Conservation (phyloP, 2,888 invertebrate species). For the Leptopilina drosophilae region DNA sequence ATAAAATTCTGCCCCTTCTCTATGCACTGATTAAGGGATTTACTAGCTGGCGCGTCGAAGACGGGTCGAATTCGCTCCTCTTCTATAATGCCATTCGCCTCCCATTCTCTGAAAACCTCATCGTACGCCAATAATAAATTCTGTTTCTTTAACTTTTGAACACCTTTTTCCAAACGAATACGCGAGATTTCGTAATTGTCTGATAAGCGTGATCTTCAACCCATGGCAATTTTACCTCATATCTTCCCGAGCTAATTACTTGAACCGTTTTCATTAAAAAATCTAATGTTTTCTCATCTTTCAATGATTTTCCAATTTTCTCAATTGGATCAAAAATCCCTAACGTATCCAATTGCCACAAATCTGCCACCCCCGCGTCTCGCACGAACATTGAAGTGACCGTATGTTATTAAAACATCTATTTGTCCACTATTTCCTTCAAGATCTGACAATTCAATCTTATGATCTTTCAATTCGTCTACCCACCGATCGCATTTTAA, state of each 20-base stretch:
- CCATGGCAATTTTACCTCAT: constrained; percentile 61
- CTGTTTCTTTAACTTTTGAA: constrained; percentile 55
- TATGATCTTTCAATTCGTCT: no score
- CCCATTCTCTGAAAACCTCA: constrained; percentile 65
- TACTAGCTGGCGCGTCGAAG: constrained; percentile 62
- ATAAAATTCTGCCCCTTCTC: constrained; percentile 56
- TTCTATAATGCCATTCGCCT: constrained; percentile 61
- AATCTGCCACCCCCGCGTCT: background rate
- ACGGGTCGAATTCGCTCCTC: constrained; percentile 59
- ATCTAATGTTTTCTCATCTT: background rate
- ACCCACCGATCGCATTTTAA: no score
- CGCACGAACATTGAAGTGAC: background rate
- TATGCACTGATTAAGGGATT: constrained; percentile 55
- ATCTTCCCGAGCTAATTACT: background rate
- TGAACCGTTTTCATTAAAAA: background rate
- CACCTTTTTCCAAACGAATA: constrained; percentile 57
- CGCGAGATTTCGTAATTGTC: constrained; percentile 59
- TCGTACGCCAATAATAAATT: constrained; percentile 57
- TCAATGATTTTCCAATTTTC: background rate
- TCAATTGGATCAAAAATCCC: background rate
- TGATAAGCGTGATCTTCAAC: constrained; percentile 63
- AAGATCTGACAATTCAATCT: no score
- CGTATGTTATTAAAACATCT: background rate
- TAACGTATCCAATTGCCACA: background rate
- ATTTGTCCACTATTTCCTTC: background rate